Conservation (phyloP, 2,888 invertebrate genomes). For the Apamea epomidion region DNA sequence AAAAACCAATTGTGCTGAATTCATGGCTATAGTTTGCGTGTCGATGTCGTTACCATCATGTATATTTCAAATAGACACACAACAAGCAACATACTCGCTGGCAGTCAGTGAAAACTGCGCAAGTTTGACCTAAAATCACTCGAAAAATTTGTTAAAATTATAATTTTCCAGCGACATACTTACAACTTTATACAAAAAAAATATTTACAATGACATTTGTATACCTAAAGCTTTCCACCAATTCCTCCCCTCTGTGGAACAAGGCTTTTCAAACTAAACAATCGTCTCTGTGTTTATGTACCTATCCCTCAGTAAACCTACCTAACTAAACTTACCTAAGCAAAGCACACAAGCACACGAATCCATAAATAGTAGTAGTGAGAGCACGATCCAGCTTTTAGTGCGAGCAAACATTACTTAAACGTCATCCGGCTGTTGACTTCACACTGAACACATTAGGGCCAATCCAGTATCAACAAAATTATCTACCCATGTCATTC, state of each 20-base stretch:
- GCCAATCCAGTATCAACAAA: conserved; percentile 76
- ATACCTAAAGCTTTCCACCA: background rate
- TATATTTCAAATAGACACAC: background rate
- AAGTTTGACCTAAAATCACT: too few species aligned
- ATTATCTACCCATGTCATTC: conserved; percentile 42
- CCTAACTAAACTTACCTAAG: conserved; percentile 10
- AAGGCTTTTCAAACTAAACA: background rate
- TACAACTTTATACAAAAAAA: background rate
- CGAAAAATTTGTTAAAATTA: background rate
- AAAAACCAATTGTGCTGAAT: too few species aligned
- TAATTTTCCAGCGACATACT: background rate
- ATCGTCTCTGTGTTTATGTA: background rate
- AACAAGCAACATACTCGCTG: background rate
- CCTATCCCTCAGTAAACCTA: background rate
- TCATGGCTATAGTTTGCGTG: too few species aligned
- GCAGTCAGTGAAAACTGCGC: background rate
- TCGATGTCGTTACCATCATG: too few species aligned
- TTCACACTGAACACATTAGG: conserved; percentile 79
- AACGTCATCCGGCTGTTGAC: conserved; percentile 85
- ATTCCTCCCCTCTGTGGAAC: background rate
- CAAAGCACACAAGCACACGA: conserved; percentile 36
- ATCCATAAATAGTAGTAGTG: conserved; percentile 55
- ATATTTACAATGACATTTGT: background rate
- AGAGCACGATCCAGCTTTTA: conserved; percentile 79
- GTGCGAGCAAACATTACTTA: conserved; percentile 86